Base-by-base conservation (phyloP, 2,113 vertebrate species). In the Nerophis lumbriciformis region DNA sequence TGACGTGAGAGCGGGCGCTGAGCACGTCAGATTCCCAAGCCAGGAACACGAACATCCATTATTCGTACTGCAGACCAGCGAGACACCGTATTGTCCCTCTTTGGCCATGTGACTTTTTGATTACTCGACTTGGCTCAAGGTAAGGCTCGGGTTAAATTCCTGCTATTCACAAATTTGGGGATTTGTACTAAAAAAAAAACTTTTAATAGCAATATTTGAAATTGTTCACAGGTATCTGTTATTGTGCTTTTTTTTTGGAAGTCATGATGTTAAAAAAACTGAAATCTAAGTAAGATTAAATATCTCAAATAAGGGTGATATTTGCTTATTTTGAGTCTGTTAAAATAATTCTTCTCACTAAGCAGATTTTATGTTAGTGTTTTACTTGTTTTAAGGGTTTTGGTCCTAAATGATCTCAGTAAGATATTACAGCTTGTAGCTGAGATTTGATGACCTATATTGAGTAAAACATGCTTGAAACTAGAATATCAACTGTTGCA, bases 61-160 rank as follows among this genome's bases (percentile, higher is more conserved):
- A 49, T 53, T 52, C 54, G 66, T 12, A 14, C 38, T 10, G 36
- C 52, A 66, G 53, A 13, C 0, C 42, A 52, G 56, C 69, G 11
- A 5, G 57, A 11, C 4, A 0, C 61, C 8, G n/a, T 53, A 8
- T 71, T 61, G 19, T 56, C 59, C 42, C 55, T 13, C 66, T 39
- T 61, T 55, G 61, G 53, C 63, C 76, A 73, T 78, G 79, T 80
- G 82, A 82, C 74, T 66, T 57, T 57, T 63, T 28, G 55, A 71
- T 16, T 5, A 8, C 14, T 36, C 38, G 35, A 1, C 48, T 48
- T 48, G 50, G 5, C 61, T 62, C 21, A 37, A 68, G 82, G 85
- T 81, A 82, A 76, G 59, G 38, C 9, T 51, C 13, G 28, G 5
- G 13, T 55, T 55, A 9, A n/a, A 7, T 10, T 57, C 5, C 19